These are phyloP conservation scores for Saguinus midas DNA, from an alignment of 2,113 vertebrate species.

Conservation along the genomic window DNA sequence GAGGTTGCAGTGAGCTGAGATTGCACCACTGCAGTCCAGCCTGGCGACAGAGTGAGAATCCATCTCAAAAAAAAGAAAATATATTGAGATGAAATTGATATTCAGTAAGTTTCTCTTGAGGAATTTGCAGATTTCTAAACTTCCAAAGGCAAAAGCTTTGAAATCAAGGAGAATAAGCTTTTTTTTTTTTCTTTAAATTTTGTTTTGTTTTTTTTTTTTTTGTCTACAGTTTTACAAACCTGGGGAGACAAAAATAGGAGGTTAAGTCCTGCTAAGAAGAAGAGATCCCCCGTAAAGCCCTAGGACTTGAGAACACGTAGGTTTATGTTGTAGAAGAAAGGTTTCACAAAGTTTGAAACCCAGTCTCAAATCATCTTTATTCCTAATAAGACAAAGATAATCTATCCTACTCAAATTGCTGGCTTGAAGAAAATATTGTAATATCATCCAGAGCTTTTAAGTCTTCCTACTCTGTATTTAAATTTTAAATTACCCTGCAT, in stretches of 20 bases:
- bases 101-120: neutral
- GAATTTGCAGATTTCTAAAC: conserved; percentile 11
- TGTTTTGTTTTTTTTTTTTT: neutral
- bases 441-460: neutral
- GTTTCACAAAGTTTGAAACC: neutral
- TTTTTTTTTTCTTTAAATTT: neutral
- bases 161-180: conserved; percentile 1
- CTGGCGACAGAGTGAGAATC: no score
- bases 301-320: neutral
- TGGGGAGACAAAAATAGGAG: neutral
- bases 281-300: neutral
- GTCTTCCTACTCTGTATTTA: neutral
- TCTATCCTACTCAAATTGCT: neutral
- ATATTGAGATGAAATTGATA: neutral
- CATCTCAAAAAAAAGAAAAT: neutral
- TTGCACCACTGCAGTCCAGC: no score
- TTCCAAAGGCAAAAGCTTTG: neutral
- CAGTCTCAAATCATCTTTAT: neutral
- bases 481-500: neutral
- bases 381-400: neutral
- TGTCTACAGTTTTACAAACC: neutral
- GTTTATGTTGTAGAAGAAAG: neutral
- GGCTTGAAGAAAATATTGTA: neutral
- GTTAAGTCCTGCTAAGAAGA: neutral
- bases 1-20: no score